These are phyloP conservation scores for western clawed frog (Xenopus tropicalis) DNA, from an alignment of 2,113 vertebrate genomes.

Conservation along the genomic window DNA sequence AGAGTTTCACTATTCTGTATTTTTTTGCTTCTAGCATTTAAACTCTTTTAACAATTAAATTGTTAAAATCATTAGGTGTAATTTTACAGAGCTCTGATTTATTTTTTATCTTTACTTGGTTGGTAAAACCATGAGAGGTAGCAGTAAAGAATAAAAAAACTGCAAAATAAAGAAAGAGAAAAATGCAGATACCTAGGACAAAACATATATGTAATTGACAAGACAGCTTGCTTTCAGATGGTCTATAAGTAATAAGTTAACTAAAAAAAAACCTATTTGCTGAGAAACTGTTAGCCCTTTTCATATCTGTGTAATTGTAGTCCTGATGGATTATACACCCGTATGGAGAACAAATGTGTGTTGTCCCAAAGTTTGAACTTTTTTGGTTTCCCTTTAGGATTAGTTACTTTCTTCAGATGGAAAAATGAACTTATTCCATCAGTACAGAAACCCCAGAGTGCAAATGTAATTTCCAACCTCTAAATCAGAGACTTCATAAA, in stretches of 20 bases:
- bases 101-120: too few species aligned
- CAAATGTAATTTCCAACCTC: constrained; percentile 57
- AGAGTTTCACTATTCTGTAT: too few species aligned
- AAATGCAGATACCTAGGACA: constrained; percentile 30
- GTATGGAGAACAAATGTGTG: constrained; percentile 50
- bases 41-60: too few species aligned
- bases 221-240: constrained; percentile 36
- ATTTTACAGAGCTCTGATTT: too few species aligned
- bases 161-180: not conserved
- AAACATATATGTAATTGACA: constrained; percentile 12
- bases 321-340: constrained; percentile 49
- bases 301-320: constrained; percentile 53
- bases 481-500: constrained; percentile 52
- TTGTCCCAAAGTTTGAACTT: constrained; percentile 48
- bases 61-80: too few species aligned
- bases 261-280: constrained; percentile 37
- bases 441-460: constrained; percentile 49
- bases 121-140: too few species aligned
- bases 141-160: too few species aligned
- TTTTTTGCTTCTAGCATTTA: too few species aligned
- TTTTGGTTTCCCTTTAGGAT: constrained; percentile 54
- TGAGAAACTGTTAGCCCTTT: constrained; percentile 50
- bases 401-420: constrained; percentile 48
- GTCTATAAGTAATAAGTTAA: constrained; percentile 33
- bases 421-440: constrained; percentile 57